Conservation (phyloP, 1,140 invertebrate species). For the Rhopalosiphum padi region DNA sequence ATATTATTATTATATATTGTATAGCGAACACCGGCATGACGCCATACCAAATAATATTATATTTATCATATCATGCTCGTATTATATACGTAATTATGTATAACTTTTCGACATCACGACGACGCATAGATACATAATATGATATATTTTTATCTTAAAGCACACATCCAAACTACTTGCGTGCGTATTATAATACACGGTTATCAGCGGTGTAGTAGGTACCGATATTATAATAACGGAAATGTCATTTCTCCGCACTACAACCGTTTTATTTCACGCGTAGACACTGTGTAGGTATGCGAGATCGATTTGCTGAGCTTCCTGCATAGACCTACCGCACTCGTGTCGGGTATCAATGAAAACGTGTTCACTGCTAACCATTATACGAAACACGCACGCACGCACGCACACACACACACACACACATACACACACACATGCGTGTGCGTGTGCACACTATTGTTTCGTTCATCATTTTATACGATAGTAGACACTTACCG, state of each 20-base stretch:
- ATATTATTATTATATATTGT: not conserved
- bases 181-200: not conserved
- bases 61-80: not conserved
- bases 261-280: not conserved
- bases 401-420: not conserved
- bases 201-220: not conserved
- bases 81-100: not conserved
- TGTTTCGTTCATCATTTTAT: not conserved
- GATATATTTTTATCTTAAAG: too few species aligned
- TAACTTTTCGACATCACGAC: not conserved
- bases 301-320: constrained; percentile 12
- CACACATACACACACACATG: not conserved
- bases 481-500: not conserved
- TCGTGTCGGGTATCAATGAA: constrained; percentile 31
- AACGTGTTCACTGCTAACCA: not conserved
- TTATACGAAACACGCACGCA: not conserved
- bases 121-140: too few species aligned
- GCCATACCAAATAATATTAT: not conserved
- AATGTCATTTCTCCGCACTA: not conserved
- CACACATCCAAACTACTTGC: too few species aligned
- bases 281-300: not conserved
- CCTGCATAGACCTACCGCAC: not conserved
- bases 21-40: not conserved
- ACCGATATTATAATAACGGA: not conserved
- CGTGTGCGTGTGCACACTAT: not conserved